Conservation (phyloP, 2,797 vertebrate species). For the Poeciliopsis turneri region DNA sequence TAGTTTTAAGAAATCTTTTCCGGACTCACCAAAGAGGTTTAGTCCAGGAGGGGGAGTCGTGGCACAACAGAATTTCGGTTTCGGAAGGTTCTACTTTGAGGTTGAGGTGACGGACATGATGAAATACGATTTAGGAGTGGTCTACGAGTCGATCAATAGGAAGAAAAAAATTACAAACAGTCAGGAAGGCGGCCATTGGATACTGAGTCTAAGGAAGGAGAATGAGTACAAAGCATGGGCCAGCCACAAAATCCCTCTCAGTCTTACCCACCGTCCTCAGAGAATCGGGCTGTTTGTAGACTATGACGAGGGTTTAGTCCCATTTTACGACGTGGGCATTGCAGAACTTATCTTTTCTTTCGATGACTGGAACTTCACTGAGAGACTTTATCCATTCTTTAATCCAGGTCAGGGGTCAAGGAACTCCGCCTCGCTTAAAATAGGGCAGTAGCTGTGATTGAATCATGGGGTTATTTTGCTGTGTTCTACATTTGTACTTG, state of each 20-base stretch:
- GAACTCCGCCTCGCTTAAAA: background rate
- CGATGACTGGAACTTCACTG: background rate
- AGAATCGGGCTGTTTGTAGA: background rate
- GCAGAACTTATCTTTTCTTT: background rate
- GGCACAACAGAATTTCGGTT: background rate
- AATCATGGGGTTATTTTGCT: background rate
- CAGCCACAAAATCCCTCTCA: background rate
- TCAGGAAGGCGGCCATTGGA: background rate
- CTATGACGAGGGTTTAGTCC: constrained; percentile 1
- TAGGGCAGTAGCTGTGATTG: background rate
- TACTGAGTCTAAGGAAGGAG: background rate
- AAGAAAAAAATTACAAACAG: background rate
- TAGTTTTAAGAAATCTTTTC: background rate
- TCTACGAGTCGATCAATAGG: background rate
- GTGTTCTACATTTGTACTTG: background rate
- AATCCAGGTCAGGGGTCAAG: background rate
- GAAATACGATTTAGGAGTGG: constrained; percentile 1
- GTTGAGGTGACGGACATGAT: background rate
- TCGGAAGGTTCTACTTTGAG: background rate
- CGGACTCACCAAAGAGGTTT: background rate
- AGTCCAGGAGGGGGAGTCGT: background rate
- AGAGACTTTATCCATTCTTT: constrained; percentile 5
- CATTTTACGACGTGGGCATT: background rate
- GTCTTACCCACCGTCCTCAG: background rate
- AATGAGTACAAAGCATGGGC: background rate